Evolutionary conservation across 2,797 vertebrate species (phyloP).

Genomic region (Nyctibius grandis): DNA sequence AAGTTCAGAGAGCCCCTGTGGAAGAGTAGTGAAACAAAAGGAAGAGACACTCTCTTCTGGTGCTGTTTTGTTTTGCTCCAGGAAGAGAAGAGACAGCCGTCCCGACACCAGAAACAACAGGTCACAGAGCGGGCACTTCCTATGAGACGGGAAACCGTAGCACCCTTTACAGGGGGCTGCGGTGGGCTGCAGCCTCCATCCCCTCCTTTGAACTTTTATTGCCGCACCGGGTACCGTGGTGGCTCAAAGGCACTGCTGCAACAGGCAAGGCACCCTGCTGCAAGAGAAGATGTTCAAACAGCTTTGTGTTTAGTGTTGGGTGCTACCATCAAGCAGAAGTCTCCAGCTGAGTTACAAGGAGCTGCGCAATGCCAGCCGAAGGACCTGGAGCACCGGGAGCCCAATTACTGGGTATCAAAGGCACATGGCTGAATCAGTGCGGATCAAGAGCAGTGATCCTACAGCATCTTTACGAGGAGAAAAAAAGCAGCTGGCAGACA

Average conservation of each 20-base stretch:
- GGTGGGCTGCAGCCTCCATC: neutral
- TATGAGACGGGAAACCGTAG: slow-evolving; percentile 5
- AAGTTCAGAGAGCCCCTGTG: neutral
- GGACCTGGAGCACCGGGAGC: neutral
- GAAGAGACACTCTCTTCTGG: neutral
- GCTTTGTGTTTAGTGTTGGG: neutral
- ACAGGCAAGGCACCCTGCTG: neutral
- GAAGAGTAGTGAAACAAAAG: neutral
- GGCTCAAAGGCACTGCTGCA: neutral
- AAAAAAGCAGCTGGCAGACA: neutral
- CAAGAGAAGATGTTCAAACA: neutral
- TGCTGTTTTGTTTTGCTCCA: slow-evolving; percentile 45
- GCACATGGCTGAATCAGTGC: accelerated
- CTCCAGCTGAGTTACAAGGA: neutral
- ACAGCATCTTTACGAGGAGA: neutral
- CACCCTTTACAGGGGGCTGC: accelerated
- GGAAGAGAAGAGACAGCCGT: slow-evolving; percentile 61
- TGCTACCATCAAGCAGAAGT: neutral
- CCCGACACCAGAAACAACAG: slow-evolving; percentile 39
- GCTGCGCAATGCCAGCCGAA: accelerated
- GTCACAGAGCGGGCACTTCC: slow-evolving; percentile 20
- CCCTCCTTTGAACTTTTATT: neutral
- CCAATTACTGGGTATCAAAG: neutral
- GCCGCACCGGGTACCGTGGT: accelerated
- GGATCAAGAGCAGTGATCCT: accelerated